Evolutionary conservation across 35 echinoderm and acorn worm genomes (phyloP), one percentile per base, ranked within the genome.

Genomic region (Antedon bifida): DNA sequence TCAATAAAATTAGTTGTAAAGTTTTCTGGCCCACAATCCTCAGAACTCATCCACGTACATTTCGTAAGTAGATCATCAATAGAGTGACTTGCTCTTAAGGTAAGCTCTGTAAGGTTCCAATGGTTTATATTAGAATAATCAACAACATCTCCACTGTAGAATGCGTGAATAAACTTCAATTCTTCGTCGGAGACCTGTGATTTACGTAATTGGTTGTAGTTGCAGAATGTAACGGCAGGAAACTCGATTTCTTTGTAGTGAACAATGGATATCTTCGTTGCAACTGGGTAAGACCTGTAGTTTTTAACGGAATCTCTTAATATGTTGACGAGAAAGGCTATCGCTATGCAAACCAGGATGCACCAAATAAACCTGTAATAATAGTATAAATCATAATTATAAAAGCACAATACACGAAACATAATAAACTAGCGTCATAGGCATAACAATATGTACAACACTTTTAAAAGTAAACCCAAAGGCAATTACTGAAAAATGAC

Each of bases 181-280:
- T 32, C 23, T 3, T 29, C 45, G 5, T 64, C 32, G 3, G 31
- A 28, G n/a, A 87, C 26, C 29, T 29, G 14, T 64, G 86, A 88
- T n/a, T 82, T 88, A 8, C 86, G 34, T 36, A 73, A 83, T 34
- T 81, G 86, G 29, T 88, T 88, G 28, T 88, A 88, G 36, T 88
- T 88, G 51, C 86, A 88, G 33, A 88, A 32, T 0, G 86, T 88
- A 2, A 88, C 86, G 0, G 86, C 86, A 11, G 86, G 86, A 74
- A 88, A 88, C 17, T 29, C 32, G 10, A 88, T 51, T 3, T 75
- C 51, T 12, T 8, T 16, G 23, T 64, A 16, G 5, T 21, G 51
- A 64, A 19, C 7, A 23, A 64, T 64, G 10, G 51, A 64, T 16
- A 64, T 64, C 51, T 64, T 64, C 9, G 51, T 64, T 19, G 7